Evolutionary conservation across 2,797 vertebrate genomes (phyloP).

Genomic region (Malacoraja senta): DNA sequence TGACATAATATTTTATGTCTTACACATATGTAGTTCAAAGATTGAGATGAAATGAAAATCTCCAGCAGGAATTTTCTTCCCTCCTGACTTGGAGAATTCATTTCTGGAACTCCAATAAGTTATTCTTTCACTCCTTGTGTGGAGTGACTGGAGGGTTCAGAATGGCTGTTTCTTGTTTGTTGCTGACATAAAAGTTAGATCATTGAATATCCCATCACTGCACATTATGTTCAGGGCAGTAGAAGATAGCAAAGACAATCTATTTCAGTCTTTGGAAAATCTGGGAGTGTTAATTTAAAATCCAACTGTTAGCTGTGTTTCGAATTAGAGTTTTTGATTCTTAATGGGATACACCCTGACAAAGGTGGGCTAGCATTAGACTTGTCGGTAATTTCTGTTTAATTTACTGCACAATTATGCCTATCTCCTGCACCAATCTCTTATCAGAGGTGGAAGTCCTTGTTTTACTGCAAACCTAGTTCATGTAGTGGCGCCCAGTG

Average conservation of each 20-base stretch:
- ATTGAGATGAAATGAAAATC: slow-evolving; percentile 29
- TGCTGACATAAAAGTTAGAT: background rate
- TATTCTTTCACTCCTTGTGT: background rate
- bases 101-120: background rate
- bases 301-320: background rate
- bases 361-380: too few relatives aligned
- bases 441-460: background rate
- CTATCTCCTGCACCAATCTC: background rate
- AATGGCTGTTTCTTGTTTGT: slow-evolving; percentile 7
- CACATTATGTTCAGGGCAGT: background rate
- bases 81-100: slow-evolving; percentile 17
- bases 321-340: background rate
- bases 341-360: background rate
- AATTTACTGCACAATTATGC: background rate
- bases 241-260: background rate
- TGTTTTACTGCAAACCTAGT: background rate
- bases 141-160: background rate
- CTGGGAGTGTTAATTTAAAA: background rate
- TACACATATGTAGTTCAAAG: background rate
- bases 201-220: background rate
- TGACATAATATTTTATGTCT: slow-evolving; percentile 16
- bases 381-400: background rate
- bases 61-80: background rate
- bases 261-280: background rate
- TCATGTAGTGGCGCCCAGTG: too few relatives aligned